A percentile compares a stretch with the other conserved stretches of the same genome.
phyloP scores from a whole-genome alignment of 2,797 vertebrate species.

The Mallotus villosus region DNA sequence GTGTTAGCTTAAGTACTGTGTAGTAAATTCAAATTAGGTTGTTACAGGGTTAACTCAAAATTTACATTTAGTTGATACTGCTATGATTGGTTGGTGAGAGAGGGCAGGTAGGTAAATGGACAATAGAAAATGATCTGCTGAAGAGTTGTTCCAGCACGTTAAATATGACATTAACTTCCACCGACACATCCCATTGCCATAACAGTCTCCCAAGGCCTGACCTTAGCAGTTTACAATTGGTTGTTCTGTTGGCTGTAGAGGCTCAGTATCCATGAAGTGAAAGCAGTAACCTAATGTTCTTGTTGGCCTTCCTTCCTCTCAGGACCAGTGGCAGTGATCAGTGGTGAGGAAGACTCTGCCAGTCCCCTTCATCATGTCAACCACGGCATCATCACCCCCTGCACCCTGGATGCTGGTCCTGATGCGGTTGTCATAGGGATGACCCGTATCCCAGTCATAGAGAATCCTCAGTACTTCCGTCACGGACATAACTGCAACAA shows the following conservation, averaged over 20 bases:
- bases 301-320: constrained; percentile 28
- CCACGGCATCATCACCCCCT: constrained; percentile 93
- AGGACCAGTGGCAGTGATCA: constrained; percentile 97
- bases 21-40: too few species aligned
- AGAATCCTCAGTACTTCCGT: constrained; percentile 97
- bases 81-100: too few species aligned
- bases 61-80: too few species aligned
- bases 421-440: constrained; percentile 97
- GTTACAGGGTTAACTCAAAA: too few species aligned
- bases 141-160: too few species aligned
- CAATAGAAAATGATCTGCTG: too few species aligned
- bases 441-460: constrained; percentile 96
- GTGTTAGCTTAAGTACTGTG: too few species aligned
- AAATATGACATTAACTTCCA: too few species aligned
- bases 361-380: constrained; percentile 98
- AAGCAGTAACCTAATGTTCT: background rate
- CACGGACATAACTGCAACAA: constrained; percentile 98
- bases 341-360: constrained; percentile 96
- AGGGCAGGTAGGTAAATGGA: background rate
- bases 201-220: too few species aligned
- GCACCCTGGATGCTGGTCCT: constrained; percentile 86
- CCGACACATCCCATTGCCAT: too few species aligned
- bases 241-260: background rate
- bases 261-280: too few species aligned
- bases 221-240: background rate